Evolutionary conservation across 2,113 vertebrate genomes (phyloP).

Genomic region (Saccopteryx bilineata): DNA sequence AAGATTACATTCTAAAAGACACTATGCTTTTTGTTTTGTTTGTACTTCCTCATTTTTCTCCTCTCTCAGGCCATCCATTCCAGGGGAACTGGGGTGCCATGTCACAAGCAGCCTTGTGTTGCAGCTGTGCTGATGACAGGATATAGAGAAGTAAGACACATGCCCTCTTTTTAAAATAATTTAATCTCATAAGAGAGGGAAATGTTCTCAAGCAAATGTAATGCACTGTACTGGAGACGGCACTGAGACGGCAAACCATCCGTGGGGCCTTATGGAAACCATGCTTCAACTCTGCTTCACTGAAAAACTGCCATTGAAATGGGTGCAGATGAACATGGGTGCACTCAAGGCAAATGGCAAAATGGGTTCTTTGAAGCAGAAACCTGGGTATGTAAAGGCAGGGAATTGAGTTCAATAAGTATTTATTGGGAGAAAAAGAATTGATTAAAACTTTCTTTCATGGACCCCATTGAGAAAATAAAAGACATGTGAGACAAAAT

Average conservation of each 20-base stretch:
- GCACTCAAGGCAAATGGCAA: not conserved
- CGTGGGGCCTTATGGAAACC: not conserved
- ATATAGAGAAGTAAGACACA: not conserved
- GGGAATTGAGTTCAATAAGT: not conserved
- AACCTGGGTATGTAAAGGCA: not conserved
- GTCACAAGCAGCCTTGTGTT: not conserved
- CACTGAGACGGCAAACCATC: not conserved
- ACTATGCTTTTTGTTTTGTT: not conserved
- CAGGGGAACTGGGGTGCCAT: not conserved
- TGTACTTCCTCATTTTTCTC: not conserved
- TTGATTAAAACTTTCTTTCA: not conserved
- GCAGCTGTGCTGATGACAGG: not conserved
- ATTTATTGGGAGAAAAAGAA: not conserved
- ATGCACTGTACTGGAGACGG: rapidly evolving
- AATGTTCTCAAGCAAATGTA: not conserved
- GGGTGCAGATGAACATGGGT: not conserved
- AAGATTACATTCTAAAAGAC: not conserved
- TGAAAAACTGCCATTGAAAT: constrained; percentile 3
- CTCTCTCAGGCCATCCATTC: not conserved
- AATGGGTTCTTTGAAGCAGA: not conserved
- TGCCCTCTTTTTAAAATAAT: not conserved
- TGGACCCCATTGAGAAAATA: not conserved
- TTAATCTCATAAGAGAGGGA: not conserved
- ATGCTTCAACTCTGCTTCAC: not conserved
- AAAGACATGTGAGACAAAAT: constrained; percentile 16